Conservation (phyloP, 2,888 invertebrate genomes). For the Megastigmus dorsalis region DNA sequence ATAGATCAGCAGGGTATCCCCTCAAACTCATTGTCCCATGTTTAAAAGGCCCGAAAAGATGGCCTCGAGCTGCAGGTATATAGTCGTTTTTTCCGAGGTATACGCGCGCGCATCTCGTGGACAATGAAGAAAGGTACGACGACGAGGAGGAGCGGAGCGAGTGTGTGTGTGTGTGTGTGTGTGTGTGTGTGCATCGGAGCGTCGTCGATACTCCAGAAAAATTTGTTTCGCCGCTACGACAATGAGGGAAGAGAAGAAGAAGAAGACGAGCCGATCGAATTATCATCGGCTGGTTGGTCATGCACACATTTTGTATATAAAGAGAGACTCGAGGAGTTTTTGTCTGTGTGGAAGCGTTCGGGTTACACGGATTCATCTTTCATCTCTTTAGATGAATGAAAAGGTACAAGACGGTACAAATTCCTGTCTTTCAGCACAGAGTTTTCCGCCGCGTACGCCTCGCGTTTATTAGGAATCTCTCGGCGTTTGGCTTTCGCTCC, state of each 20-base stretch:
- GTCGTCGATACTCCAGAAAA: not conserved
- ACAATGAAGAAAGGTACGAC: not conserved
- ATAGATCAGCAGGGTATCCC: slow-evolving; percentile 66
- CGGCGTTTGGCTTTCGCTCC: not conserved
- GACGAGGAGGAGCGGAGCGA: slow-evolving; percentile 53
- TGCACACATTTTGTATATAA: too few species aligned
- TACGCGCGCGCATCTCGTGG: not conserved
- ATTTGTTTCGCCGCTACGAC: slow-evolving; percentile 5
- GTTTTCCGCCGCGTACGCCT: not conserved
- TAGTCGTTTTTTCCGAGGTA: slow-evolving; percentile 14
- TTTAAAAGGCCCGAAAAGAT: not conserved
- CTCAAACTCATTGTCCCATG: slow-evolving; percentile 35
- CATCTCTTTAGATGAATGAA: not conserved
- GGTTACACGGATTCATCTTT: slow-evolving; percentile 6
- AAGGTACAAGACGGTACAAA: slow-evolving; percentile 8
- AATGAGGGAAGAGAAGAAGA: too few species aligned
- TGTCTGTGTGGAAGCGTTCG: not conserved
- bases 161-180: not conserved
- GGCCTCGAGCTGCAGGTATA: slow-evolving; percentile 23
- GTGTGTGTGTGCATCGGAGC: not conserved
- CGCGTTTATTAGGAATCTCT: slow-evolving; percentile 11
- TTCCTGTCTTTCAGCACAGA: not conserved
- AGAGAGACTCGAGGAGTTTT: too few species aligned
- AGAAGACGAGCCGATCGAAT: slow-evolving; percentile 62
- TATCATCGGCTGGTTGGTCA: slow-evolving; percentile 56